Evolutionary conservation across 1,140 invertebrate genomes (phyloP), one percentile per base, ranked within the genome.

Genomic region (Scaptomyza montana): DNA sequence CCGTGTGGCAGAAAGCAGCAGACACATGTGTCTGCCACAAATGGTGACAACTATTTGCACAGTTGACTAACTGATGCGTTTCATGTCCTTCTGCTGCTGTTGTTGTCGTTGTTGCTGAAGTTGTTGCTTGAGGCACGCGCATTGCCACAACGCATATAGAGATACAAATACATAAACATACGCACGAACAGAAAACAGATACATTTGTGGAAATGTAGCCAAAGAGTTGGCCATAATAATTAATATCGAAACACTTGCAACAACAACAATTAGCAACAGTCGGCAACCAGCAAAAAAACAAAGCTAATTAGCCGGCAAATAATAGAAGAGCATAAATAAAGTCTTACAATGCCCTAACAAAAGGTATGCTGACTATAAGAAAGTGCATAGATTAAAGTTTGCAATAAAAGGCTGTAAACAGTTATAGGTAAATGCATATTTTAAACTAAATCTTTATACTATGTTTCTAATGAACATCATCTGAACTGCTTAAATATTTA

Each of bases 11-110:
- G 9, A 41, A 41, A 12, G 12, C 30, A 41, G 6, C 12, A 62
- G 28, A 45, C 39, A 62, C 69, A 64, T 77, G 69, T 59, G 62
- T 13, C 69, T 72, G 79, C 75, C 75, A 77, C 78, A 87, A 82
- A 82, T 86, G 82, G 82, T 86, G 82, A 76, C 82, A 86, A 81
- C 71, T 84, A 81, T 86, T 86, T 73, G 82, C 81, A 85, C 80
- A 80, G 63, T 84, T 66, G 67, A 62, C 73, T 66, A 69, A 80
- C 74, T 68, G 77, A 78, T 63, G 69, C 70, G 69, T 50, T 49
- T 25, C 8, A 51, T 56, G 50, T 19, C 21, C 21, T 36, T 30
- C 19, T 55, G 30, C 12, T 16, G 2, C 57, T 8, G 50, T 9
- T 41, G 10, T n/a, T 10, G 19, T 41, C 13, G 43, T 43, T 82